Evolutionary conservation across 1,140 invertebrate species (phyloP).

Genomic region (Heliconius congener): DNA sequence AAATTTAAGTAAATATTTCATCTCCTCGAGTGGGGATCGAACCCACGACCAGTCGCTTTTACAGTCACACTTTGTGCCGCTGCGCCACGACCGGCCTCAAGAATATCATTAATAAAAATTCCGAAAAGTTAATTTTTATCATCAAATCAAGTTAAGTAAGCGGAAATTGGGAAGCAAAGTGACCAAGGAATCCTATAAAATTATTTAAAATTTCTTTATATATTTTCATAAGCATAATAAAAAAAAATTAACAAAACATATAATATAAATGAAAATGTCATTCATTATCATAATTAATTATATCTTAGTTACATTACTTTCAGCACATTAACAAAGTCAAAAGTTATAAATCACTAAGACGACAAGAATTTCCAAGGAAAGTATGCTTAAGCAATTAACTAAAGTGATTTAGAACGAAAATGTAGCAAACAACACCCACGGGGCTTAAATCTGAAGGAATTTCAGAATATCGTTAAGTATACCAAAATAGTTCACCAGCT

Average conservation of each 20-base stretch:
- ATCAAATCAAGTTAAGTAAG: no score
- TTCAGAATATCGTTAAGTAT: constrained; percentile 21
- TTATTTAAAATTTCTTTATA: no score
- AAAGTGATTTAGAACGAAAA: constrained; percentile 51
- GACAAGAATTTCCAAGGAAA: constrained; percentile 49
- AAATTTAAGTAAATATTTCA: no score
- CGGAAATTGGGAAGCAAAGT: no score
- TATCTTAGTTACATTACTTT: constrained; percentile 16
- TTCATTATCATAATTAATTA: constrained; percentile 9
- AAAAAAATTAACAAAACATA: neutral
- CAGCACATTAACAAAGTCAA: constrained; percentile 39
- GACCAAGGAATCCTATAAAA: no score
- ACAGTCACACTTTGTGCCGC: no score
- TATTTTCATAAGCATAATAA: neutral
- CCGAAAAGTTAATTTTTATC: no score
- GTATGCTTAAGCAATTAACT: constrained; percentile 56
- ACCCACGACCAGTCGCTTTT: no score
- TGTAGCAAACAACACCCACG: constrained; percentile 44
- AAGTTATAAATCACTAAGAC: constrained; percentile 45
- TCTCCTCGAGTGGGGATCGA: no score
- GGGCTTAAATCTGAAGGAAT: constrained; percentile 36
- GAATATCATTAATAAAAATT: no score
- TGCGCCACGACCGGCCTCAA: no score
- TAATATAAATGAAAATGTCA: neutral
- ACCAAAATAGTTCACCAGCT: neutral